Percentiles rank a stretch among this genome's conserved stretches.
These are phyloP conservation scores for Fistularia tabacaria DNA, from an alignment of 2,797 vertebrate genomes.

Conservation along the genomic window DNA sequence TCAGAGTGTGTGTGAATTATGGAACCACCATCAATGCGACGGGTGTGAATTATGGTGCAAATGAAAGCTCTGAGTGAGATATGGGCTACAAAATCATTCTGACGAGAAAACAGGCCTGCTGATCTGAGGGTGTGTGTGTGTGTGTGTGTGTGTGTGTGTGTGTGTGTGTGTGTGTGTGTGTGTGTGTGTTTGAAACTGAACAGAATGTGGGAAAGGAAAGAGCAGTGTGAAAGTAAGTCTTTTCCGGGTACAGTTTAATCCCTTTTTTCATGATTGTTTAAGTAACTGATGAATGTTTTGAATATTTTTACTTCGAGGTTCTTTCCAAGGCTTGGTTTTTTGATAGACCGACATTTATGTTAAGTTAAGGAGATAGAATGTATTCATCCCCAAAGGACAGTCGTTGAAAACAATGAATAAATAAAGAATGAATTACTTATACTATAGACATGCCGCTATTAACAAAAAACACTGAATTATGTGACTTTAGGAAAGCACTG, in stretches of 20 bases:
- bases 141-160: conserved; percentile 10
- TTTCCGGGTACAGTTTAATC: conserved; percentile 22
- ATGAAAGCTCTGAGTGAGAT: conserved; percentile 70
- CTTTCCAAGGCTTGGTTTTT: conserved; percentile 8
- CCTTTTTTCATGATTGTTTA: conserved; percentile 39
- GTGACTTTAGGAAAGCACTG: too few relatives aligned
- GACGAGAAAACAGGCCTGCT: conserved; percentile 56
- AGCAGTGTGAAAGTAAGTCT: conserved; percentile 10
- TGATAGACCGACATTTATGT: background rate
- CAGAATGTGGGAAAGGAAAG: conserved; percentile 35
- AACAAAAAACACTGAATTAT: too few relatives aligned
- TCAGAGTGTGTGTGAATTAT: conserved; percentile 57
- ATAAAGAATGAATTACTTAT: too few relatives aligned
- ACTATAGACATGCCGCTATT: too few relatives aligned
- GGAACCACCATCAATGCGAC: conserved; percentile 46
- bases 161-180: conserved; percentile 5
- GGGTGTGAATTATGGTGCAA: conserved; percentile 64
- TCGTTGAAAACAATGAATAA: too few relatives aligned
- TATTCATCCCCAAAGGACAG: too few relatives aligned
- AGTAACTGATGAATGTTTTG: too few relatives aligned
- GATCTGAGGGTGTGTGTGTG: conserved; percentile 35
- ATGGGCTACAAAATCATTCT: conserved; percentile 68
- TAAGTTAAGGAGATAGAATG: too few relatives aligned
- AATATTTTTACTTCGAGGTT: too few relatives aligned
- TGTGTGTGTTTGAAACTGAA: conserved; percentile 7